Conservation (phyloP, 2,113 vertebrate genomes). For the Hypocryptadius cinnamomeus region DNA sequence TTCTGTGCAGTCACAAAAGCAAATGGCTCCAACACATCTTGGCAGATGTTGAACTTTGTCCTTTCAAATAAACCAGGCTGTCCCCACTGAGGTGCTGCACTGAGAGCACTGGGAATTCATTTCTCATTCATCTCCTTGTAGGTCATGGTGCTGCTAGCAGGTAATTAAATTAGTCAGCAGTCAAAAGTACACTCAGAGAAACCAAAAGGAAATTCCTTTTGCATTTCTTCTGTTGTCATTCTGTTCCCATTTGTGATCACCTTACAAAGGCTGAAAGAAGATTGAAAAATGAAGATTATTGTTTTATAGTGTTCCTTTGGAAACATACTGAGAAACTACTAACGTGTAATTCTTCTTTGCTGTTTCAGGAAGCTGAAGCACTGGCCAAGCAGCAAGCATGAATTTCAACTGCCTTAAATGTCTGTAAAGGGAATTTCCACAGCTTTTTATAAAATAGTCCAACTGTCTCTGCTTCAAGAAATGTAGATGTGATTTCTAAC, state of each 20-base stretch:
- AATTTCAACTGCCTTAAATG: constrained; percentile 54
- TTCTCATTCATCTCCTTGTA: background rate
- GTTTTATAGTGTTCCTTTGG: background rate
- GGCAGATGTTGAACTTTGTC: background rate
- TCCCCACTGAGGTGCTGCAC: background rate
- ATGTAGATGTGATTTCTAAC: constrained; percentile 52
- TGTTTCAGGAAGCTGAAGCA: constrained; percentile 76
- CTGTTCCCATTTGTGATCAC: background rate
- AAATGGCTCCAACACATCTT: background rate
- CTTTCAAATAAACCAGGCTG: background rate
- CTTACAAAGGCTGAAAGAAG: background rate
- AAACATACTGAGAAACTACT: background rate
- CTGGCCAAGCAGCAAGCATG: constrained; percentile 71
- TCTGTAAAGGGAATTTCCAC: constrained; percentile 63
- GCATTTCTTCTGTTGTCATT: background rate
- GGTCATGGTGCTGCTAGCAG: background rate
- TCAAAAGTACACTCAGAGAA: background rate
- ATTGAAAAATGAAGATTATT: background rate
- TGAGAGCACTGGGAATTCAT: background rate
- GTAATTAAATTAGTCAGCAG: background rate
- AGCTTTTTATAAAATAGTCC: constrained; percentile 65
- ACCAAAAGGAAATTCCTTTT: background rate
- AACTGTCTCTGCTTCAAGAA: constrained; percentile 61
- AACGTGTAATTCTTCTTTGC: background rate
- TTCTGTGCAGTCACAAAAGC: background rate